phyloP scores from a whole-genome alignment of 2,888 invertebrate genomes.

The Chrysolina oricalcia region DNA sequence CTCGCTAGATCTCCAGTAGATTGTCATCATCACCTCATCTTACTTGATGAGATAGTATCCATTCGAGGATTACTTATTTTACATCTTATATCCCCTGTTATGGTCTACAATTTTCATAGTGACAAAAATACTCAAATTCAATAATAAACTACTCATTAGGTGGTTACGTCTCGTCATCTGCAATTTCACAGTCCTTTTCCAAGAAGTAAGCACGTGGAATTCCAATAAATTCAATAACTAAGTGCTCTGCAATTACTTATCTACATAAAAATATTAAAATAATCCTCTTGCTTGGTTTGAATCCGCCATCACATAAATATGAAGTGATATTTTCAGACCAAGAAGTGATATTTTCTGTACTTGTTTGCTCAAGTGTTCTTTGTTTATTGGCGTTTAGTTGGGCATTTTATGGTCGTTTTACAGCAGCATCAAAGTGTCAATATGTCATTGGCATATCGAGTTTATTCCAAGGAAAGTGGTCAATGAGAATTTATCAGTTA shows the following conservation, averaged over 20 bases:
- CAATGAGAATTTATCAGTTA: neutral
- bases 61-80: too few relatives aligned
- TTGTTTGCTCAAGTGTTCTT: slow-evolving; percentile 26
- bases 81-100: too few relatives aligned
- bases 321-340: neutral
- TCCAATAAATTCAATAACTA: neutral
- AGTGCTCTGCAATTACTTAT: slow-evolving; percentile 1
- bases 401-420: slow-evolving; percentile 42
- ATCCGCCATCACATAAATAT: slow-evolving; percentile 4
- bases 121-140: neutral
- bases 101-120: neutral
- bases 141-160: neutral
- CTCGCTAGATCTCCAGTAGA: too few relatives aligned
- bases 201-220: neutral
- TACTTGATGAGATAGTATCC: too few relatives aligned
- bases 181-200: neutral
- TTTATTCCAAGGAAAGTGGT: neutral
- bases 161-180: neutral
- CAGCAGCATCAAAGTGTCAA: slow-evolving; percentile 29
- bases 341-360: neutral
- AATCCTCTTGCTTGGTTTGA: neutral
- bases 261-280: slow-evolving; percentile 19
- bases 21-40: too few relatives aligned
- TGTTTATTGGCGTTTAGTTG: slow-evolving; percentile 43
- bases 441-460: slow-evolving; percentile 16